phyloP scores from a whole-genome alignment of 2,797 vertebrate genomes.

The Poliocrania exsul region DNA sequence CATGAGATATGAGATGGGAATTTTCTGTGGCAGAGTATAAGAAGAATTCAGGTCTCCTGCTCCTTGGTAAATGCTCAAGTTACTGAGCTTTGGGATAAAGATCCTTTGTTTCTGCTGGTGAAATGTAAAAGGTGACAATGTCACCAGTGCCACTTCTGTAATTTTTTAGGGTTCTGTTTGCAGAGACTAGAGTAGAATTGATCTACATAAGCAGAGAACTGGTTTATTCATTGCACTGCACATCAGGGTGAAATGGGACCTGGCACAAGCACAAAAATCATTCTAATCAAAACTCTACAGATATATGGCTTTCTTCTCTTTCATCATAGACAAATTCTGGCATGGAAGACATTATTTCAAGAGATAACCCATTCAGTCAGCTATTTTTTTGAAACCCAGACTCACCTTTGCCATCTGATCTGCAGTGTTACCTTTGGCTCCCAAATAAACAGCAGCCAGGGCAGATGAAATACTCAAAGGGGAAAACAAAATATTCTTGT shows the following conservation, averaged over 20 bases:
- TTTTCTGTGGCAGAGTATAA: neutral
- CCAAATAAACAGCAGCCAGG: slow-evolving; percentile 73
- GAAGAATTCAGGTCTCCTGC: neutral
- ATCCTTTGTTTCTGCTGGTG: neutral
- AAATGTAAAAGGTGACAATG: neutral
- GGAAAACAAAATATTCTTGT: slow-evolving; percentile 75
- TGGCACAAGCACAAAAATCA: neutral
- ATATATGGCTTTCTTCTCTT: neutral
- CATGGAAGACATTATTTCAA: neutral
- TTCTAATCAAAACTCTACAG: neutral
- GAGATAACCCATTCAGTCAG: neutral
- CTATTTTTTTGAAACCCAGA: neutral
- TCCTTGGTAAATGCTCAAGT: neutral
- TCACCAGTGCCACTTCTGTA: neutral
- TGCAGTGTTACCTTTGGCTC: slow-evolving; percentile 71
- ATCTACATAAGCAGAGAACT: neutral
- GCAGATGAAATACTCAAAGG: slow-evolving; percentile 75
- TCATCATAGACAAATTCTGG: neutral
- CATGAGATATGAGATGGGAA: neutral
- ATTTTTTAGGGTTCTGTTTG: neutral
- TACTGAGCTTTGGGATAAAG: neutral
- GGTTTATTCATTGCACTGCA: neutral
- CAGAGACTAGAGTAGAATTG: neutral
- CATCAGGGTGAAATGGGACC: neutral
- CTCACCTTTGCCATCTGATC: slow-evolving; percentile 77